Base-by-base conservation (phyloP, 2,113 vertebrate species). In the Thamnophis sirtalis region DNA sequence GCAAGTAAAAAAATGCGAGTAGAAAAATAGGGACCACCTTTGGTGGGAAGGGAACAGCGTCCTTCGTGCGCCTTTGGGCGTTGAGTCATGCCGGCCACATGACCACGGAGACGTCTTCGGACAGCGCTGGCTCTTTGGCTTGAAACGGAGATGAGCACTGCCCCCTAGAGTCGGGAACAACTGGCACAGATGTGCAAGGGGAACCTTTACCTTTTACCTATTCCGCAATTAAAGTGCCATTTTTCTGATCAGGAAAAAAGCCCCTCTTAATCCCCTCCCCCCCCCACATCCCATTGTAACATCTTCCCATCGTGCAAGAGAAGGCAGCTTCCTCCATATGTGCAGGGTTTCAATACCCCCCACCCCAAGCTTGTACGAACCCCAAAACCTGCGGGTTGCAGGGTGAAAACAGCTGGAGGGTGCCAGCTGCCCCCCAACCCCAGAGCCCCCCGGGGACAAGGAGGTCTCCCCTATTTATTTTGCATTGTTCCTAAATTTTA, bases 221-320 rank as follows among this genome's bases (percentile, higher is more conserved):
- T 43, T 43, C 13, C 1, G 28, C 11, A 68, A 15, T 15, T n/a
- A 33, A 68, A 55, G 5, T n/a, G 63, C 13, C 28, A 15, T n/a
- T 68, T 68, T 17, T 68, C 28, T 15, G 63, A 17, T 5, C 11
- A 1, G 11, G 28, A 4, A 60, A 5, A n/a, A 5, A 5, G 11
- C 28, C n/a, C 6, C 5, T 60, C 2, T 7, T 2, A 1, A 5
- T 5, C 19, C 19, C 8, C 49, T 3, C 8, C 0, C 6, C 9
- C 50, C 50, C 58, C 3, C 24, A 2, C 13, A 33, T 33, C 63
- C 28, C 13, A 73, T 33, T 1, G 0, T 68, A 11, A 17, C 28
- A 11, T 15, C 28, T 33, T 15, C 28, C 63, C 0, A 13, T 2
- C 63, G 13, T 73, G n/a, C n/a, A 33, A 17, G n/a, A 33, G 5